Evolutionary conservation across 2,888 invertebrate species (phyloP).

Genomic region (Phymatocera aterrima): DNA sequence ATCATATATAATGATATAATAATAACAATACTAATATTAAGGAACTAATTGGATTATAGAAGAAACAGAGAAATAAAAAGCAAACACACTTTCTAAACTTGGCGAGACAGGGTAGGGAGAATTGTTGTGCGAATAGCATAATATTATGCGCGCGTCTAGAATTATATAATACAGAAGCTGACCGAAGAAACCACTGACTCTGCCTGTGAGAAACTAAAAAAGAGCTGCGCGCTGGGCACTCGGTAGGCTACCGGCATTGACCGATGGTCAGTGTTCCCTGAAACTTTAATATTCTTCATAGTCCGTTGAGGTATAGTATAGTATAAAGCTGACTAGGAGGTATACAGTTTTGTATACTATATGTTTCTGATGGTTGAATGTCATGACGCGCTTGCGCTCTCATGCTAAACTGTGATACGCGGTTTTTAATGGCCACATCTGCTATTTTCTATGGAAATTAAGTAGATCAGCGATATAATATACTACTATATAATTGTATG

Average conservation of each 20-base stretch:
- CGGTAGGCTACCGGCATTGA: slow-evolving; percentile 67
- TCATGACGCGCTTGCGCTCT: slow-evolving; percentile 24
- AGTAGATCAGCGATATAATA: no score
- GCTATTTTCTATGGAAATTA: no score
- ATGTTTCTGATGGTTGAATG: no score
- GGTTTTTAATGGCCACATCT: no score
- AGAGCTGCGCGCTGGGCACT: no score
- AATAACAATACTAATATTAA: no score
- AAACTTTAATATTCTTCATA: slow-evolving; percentile 20
- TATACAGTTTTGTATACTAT: no score
- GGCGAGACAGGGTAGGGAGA: slow-evolving; percentile 69
- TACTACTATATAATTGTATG: no score
- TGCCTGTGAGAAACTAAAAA: not conserved
- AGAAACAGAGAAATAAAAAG: slow-evolving; percentile 45
- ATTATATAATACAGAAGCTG: not conserved
- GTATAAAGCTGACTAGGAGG: no score
- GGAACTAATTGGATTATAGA: no score
- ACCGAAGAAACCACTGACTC: not conserved
- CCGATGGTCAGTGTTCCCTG: slow-evolving; percentile 72
- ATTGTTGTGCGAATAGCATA: slow-evolving; percentile 72
- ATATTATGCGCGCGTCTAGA: slow-evolving; percentile 47
- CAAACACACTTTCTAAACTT: slow-evolving; percentile 70
- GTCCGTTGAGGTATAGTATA: not conserved
- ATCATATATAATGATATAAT: not conserved
- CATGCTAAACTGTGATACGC: not conserved